These are phyloP conservation scores for Myrmecophaga tridactyla DNA, from an alignment of 2,113 vertebrate genomes.

Conservation along the genomic window DNA sequence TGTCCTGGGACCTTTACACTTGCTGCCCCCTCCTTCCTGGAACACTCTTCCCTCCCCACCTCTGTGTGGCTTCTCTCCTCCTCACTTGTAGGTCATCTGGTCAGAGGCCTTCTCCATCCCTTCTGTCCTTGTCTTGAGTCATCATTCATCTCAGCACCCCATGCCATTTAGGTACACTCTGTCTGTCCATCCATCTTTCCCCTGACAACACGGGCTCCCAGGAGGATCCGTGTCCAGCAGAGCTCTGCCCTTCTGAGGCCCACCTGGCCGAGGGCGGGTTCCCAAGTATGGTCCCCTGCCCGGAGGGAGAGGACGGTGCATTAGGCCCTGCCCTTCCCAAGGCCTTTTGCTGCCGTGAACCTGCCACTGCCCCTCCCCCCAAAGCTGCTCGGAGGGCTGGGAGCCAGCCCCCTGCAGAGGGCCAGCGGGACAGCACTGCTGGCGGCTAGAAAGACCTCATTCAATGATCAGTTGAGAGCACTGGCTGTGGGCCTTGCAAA, in stretches of 20 bases:
- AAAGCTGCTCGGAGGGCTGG: too few species aligned
- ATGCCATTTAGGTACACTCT: fast-evolving
- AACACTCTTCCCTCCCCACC: background rate
- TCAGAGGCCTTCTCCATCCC: too few species aligned
- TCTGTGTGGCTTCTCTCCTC: background rate
- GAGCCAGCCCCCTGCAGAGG: too few species aligned
- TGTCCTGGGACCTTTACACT: too few species aligned
- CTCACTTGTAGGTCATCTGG: background rate
- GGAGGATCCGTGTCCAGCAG: background rate
- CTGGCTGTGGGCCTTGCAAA: constrained; percentile 68
- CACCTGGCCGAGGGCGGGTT: too few species aligned
- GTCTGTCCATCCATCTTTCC: background rate
- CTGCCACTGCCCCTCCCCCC: too few species aligned
- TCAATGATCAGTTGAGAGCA: constrained; percentile 62
- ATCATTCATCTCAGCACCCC: background rate
- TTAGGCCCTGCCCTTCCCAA: too few species aligned
- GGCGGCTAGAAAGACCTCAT: constrained; percentile 72
- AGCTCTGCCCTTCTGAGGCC: too few species aligned
- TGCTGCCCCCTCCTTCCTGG: background rate
- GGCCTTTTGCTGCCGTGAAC: too few species aligned
- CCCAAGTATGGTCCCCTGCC: background rate
- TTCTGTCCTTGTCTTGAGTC: too few species aligned
- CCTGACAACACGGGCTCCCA: background rate
- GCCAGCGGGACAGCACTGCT: background rate
- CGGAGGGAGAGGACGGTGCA: background rate